Evolutionary conservation across 2,797 vertebrate species (phyloP).

Genomic region (Acestrorhynchus altus): DNA sequence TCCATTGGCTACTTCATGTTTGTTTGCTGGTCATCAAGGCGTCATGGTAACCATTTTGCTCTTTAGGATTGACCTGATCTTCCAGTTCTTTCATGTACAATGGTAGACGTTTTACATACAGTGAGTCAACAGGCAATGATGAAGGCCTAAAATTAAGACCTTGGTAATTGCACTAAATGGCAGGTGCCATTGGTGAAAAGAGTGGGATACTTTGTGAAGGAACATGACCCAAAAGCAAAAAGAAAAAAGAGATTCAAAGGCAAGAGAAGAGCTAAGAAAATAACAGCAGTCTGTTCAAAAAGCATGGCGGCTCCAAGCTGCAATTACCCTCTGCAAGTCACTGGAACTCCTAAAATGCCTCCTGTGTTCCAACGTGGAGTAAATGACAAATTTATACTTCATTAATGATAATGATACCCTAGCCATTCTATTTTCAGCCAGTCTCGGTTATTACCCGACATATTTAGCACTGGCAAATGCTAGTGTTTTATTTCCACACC

Average conservation of each 20-base stretch:
- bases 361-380: conserved; percentile 69
- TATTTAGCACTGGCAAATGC: conserved; percentile 81
- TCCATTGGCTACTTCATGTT: conserved; percentile 57
- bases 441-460: conserved; percentile 76
- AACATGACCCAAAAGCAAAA: neutral
- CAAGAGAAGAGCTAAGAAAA: conserved; percentile 22
- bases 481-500: conserved; percentile 76
- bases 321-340: conserved; percentile 42
- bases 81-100: conserved; percentile 40
- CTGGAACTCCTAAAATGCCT: conserved; percentile 66
- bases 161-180: neutral
- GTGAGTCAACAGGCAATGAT: neutral
- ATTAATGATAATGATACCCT: conserved; percentile 85
- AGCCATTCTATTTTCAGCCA: conserved; percentile 78
- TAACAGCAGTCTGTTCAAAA: conserved; percentile 40
- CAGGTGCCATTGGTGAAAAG: neutral
- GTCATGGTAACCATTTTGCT: conserved; percentile 65
- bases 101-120: conserved; percentile 13
- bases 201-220: neutral
- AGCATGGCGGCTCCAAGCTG: conserved; percentile 59
- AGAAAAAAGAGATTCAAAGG: conserved; percentile 9
- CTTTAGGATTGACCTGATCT: conserved; percentile 24
- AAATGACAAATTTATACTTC: conserved; percentile 77
- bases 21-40: conserved; percentile 63
- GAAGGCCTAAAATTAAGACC: conserved; percentile 12